Conservation (phyloP, 2,797 vertebrate genomes). For the Paramormyrops hopkinsi region DNA sequence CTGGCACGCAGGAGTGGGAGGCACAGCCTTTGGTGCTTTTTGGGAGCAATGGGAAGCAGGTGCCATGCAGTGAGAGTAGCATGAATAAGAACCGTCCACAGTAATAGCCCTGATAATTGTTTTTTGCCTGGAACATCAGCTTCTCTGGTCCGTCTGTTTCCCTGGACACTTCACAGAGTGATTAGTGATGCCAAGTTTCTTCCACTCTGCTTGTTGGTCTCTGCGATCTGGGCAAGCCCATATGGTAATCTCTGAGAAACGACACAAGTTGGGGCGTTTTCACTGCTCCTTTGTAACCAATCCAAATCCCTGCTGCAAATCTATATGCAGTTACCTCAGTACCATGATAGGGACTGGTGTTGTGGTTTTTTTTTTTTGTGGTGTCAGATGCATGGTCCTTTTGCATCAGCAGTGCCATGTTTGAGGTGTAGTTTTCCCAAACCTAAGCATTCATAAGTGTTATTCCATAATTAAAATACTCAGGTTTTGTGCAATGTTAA, state of each 20-base stretch:
- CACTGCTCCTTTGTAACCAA: background rate
- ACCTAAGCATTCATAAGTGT: background rate
- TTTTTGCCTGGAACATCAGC: background rate
- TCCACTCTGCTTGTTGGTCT: background rate
- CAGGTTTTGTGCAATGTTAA: background rate
- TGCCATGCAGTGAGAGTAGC: background rate
- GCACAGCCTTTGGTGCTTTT: background rate
- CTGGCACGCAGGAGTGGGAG: background rate
- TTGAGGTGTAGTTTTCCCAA: background rate
- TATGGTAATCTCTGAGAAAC: slow-evolving; percentile 8
- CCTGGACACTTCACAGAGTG: slow-evolving; percentile 5
- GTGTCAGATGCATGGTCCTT: background rate
- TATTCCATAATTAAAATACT: background rate
- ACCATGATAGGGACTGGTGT: background rate
- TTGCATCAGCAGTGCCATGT: background rate
- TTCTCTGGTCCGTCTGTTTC: background rate
- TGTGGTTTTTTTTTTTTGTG: background rate
- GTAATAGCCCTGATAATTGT: background rate
- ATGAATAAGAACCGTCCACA: background rate
- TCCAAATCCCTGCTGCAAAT: background rate
- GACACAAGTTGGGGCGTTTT: background rate
- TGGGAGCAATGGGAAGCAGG: background rate
- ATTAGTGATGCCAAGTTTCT: background rate
- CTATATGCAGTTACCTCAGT: background rate
- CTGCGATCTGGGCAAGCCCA: background rate